Percentiles rank a stretch among this genome's conserved stretches.
Conservation (phyloP, 1,140 invertebrate genomes). For the Bacillus rossius region DNA sequence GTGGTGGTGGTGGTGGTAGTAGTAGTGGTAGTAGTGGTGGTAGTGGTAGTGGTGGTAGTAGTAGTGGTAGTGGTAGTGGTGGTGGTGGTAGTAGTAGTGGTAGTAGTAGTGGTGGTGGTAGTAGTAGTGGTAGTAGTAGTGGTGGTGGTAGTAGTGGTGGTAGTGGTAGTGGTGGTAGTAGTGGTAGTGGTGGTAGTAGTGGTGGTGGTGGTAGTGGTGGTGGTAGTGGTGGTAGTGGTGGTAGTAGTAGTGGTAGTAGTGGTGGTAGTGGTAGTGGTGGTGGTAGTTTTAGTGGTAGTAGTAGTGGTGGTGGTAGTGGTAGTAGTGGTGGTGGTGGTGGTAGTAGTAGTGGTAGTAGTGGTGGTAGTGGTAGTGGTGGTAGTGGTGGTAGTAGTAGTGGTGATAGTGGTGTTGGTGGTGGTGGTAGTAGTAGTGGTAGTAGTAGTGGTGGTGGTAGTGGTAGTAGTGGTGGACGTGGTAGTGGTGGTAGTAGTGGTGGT, state of each 20-base stretch:
- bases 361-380: not conserved
- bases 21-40: not conserved
- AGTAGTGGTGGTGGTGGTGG: not conserved
- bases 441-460: not conserved
- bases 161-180: not conserved
- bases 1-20: not conserved
- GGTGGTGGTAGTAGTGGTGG: not conserved
- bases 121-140: not conserved
- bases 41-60: not conserved
- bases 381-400: not conserved
- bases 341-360: not conserved
- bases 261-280: no score
- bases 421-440: not conserved
- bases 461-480: not conserved
- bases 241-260: no score
- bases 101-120: not conserved
- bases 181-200: no score
- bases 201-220: no score
- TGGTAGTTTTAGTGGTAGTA: no score
- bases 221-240: no score
- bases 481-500: not conserved
- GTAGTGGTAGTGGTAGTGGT: not conserved
- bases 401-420: no score
- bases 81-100: conserved; percentile 1
- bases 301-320: not conserved